These are phyloP conservation scores for Onychostoma macrolepis DNA, from an alignment of 2,113 vertebrate species.

Conservation along the genomic window DNA sequence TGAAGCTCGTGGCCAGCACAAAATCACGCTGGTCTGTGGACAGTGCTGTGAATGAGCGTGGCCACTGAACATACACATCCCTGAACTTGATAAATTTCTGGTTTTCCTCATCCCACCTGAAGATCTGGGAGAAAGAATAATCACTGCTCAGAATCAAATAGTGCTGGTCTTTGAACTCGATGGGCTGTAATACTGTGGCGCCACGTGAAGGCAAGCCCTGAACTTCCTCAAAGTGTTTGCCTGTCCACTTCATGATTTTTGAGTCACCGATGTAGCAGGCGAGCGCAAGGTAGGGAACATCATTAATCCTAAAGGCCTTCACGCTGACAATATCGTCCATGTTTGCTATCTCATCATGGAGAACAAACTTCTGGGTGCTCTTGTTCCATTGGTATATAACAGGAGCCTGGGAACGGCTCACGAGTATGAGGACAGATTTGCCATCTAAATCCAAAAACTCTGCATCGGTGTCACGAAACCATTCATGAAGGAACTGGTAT, in stretches of 20 bases:
- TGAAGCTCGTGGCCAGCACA: conserved; percentile 96
- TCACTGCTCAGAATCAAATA: conserved; percentile 96
- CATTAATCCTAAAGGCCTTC: conserved; percentile 87
- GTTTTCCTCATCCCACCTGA: conserved; percentile 89
- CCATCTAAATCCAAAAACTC: conserved; percentile 90
- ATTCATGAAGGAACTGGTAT: conserved; percentile 93
- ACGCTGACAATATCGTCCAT: conserved; percentile 92
- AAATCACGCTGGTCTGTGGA: conserved; percentile 90
- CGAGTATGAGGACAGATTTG: conserved; percentile 88
- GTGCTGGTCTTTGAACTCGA: conserved; percentile 86
- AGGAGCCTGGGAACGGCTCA: conserved; percentile 93
- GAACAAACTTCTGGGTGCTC: conserved; percentile 87
- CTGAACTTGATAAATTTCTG: conserved; percentile 90
- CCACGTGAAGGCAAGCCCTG: conserved; percentile 93
- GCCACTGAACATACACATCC: conserved; percentile 95
- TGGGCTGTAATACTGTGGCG: conserved; percentile 93
- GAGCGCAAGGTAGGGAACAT: conserved; percentile 85
- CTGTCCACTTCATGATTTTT: conserved; percentile 90
- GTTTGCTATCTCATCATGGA: conserved; percentile 86
- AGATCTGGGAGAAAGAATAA: conserved; percentile 96
- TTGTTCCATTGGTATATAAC: conserved; percentile 95
- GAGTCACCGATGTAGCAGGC: conserved; percentile 97
- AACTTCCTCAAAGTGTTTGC: conserved; percentile 89
- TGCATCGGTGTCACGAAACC: conserved; percentile 95
- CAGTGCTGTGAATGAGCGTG: conserved; percentile 89